Conservation (phyloP, 2,113 vertebrate species). For the Oryzias curvinotus region DNA sequence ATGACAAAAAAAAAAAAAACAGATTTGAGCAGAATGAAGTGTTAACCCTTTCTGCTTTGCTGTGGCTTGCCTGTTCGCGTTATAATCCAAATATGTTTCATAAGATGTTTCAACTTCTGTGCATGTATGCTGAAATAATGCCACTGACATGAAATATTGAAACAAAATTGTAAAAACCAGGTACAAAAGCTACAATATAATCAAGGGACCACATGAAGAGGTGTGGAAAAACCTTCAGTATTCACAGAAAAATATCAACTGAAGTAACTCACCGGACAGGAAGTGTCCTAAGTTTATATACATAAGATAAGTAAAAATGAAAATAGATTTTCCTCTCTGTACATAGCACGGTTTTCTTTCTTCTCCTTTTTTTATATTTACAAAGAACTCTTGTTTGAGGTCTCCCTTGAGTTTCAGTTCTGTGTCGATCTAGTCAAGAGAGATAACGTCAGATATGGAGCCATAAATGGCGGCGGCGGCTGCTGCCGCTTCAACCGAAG, state of each 20-base stretch:
- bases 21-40: constrained; percentile 57
- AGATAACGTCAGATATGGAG: constrained; percentile 97
- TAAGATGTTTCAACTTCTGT: constrained; percentile 55
- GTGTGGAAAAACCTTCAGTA: constrained; percentile 90
- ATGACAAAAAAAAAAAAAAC: constrained; percentile 63
- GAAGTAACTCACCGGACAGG: constrained; percentile 90
- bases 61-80: constrained; percentile 56
- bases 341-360: constrained; percentile 85
- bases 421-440: constrained; percentile 86
- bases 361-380: constrained; percentile 72
- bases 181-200: constrained; percentile 85
- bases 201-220: constrained; percentile 80
- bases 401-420: constrained; percentile 65
- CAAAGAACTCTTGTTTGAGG: constrained; percentile 59
- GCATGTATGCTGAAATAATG: constrained; percentile 81
- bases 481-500: constrained; percentile 83
- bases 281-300: constrained; percentile 97
- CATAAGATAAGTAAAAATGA: constrained; percentile 99
- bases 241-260: constrained; percentile 89
- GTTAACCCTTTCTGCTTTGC: constrained; percentile 47
- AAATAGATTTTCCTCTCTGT: constrained; percentile 99
- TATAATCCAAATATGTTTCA: constrained; percentile 58
- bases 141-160: constrained; percentile 78
- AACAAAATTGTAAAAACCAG: constrained; percentile 77
- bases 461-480: constrained; percentile 89